Evolutionary conservation across 2,113 vertebrate species (phyloP), one percentile per base, ranked within the genome.

Genomic region (Irena cyanogastra): DNA sequence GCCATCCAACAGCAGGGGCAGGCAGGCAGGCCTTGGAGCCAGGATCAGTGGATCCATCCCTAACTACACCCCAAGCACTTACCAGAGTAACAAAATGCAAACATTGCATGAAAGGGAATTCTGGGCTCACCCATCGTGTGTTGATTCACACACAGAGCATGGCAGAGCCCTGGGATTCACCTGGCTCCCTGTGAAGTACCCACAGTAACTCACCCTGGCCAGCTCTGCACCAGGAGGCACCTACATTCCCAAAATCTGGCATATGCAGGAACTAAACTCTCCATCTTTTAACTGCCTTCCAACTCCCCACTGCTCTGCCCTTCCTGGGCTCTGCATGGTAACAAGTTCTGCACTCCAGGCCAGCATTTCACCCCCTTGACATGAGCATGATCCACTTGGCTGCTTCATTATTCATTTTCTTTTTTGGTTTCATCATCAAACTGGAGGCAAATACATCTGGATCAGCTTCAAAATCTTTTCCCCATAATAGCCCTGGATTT

Each of bases 121-220:
- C 5, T 47, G 83, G 74, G 69, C 69, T 86, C 42, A 11, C 11
- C 37, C 52, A 28, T 0, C 19, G 0, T 1, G 3, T 19, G 81
- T 10, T 56, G 89, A 17, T 5, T 14, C 8, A 16, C 42, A 17
- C n/a, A 1, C 42, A 31, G 1, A 47, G 63, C 59, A 6, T 3
- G 17, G 77, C 92, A 47, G 50, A 44, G 23, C 80, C 59, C 75
- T 17, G 41, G 1, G 0, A 3, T 3, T 44, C 53, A 4, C 42
- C 2, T 9, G 42, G 45, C 57, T 33, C 42, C 23, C 53, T 4
- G 0, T 6, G 16, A 27, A 27, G 44, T 0, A 5, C 22, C 33
- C 66, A 23, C 84, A 52, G 41, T 0, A 23, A 74, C 56, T 20
- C 5, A 2, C 3, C 41, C 53, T 4, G 24, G 13, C 9, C 35